phyloP scores from a whole-genome alignment of 2,797 vertebrate genomes.

The Hemitrygon akajei region DNA sequence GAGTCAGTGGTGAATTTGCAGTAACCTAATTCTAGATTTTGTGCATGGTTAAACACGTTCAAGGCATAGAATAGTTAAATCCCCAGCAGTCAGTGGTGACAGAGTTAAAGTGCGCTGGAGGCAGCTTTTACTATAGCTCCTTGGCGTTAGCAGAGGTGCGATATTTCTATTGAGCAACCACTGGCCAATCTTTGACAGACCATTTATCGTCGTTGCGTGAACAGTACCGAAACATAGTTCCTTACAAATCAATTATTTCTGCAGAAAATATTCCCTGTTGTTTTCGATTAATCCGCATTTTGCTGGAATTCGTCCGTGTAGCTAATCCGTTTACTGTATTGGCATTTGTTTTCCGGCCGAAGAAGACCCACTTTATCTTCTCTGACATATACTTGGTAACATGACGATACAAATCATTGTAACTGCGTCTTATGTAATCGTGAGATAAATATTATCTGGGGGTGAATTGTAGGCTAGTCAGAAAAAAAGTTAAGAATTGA shows the following conservation, averaged over 20 bases:
- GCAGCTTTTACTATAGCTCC: not conserved
- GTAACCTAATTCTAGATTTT: not conserved
- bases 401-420: not conserved
- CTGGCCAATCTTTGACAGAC: not conserved
- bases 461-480: not conserved
- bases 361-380: not conserved
- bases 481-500: not conserved
- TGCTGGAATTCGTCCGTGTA: not conserved
- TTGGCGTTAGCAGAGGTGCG: not conserved
- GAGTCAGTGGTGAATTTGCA: not conserved
- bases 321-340: not conserved
- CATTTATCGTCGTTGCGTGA: not conserved
- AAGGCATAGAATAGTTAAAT: not conserved
- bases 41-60: not conserved
- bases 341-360: not conserved
- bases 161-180: not conserved
- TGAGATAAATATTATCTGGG: not conserved
- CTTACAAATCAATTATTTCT: not conserved
- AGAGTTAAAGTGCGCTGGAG: not conserved
- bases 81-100: not conserved
- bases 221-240: not conserved
- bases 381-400: not conserved
- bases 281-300: not conserved
- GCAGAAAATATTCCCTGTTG: too few relatives aligned
- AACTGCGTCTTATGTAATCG: not conserved